These are phyloP conservation scores for Scomber colias DNA, from an alignment of 2,113 vertebrate species.

Conservation along the genomic window DNA sequence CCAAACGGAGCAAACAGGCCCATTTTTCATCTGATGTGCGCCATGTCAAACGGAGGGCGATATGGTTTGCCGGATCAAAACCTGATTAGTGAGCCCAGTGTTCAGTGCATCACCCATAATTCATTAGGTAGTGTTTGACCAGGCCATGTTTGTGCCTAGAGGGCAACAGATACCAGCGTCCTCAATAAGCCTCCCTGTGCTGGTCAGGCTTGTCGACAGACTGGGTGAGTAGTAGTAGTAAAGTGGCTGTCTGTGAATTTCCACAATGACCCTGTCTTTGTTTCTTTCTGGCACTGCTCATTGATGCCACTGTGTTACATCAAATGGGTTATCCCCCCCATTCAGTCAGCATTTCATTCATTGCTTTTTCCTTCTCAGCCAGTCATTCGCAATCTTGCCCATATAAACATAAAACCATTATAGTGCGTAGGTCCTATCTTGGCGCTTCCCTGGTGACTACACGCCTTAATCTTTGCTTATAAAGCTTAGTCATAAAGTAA, in stretches of 20 bases:
- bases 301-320: slow-evolving; percentile 36
- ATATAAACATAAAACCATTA: slow-evolving; percentile 63
- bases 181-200: slow-evolving; percentile 39
- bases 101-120: slow-evolving; percentile 30
- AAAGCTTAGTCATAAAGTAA: slow-evolving; percentile 83
- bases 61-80: slow-evolving; percentile 47
- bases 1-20: slow-evolving; percentile 65
- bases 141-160: slow-evolving; percentile 31
- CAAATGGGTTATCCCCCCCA: slow-evolving; percentile 29
- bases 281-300: background rate
- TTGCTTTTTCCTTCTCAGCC: slow-evolving; percentile 26
- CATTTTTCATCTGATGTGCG: slow-evolving; percentile 57
- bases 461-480: slow-evolving; percentile 80
- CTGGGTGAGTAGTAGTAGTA: background rate
- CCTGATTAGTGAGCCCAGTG: slow-evolving; percentile 32
- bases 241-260: slow-evolving; percentile 36
- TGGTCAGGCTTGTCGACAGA: slow-evolving; percentile 24
- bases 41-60: slow-evolving; percentile 41
- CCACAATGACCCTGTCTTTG: slow-evolving; percentile 44
- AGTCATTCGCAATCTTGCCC: slow-evolving; percentile 31
- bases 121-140: slow-evolving; percentile 38
- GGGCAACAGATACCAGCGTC: slow-evolving; percentile 38
- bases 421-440: slow-evolving; percentile 56
- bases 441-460: slow-evolving; percentile 73
- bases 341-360: slow-evolving; percentile 42